Evolutionary conservation across 2,797 vertebrate genomes (phyloP), one percentile per base, ranked within the genome.

Genomic region (Sarcoramphus papa): DNA sequence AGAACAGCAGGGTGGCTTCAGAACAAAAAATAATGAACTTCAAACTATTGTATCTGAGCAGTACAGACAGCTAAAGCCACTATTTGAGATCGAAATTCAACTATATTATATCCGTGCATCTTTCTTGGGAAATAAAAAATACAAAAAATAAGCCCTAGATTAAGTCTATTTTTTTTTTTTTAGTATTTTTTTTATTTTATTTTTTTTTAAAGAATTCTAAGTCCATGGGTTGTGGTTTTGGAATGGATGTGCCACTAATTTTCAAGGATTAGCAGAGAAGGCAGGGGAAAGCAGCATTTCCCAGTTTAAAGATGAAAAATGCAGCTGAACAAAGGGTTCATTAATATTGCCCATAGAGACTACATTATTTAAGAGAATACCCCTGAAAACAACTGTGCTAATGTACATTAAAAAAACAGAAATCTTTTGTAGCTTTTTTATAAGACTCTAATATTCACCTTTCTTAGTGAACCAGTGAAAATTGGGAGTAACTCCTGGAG

Each of bases 11-110:
- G 64, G 62, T 95, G 57, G 50, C 57, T 96, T 95, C 70, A 73
- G 87, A 96, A 92, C 53, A 92, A 95, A 97, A 95, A 92, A 92
- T 95, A 96, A 96, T 92, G 76, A 95, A 95, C 69, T 93, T 88
- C 78, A 88, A 90, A 67, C 90, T n/a, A 43, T 59, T 89, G n/a
- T 31, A 53, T 85, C 69, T 72, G 47, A 96, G 37, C 37, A 63
- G 22, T n/a, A 70, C 13, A 74, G 68, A 50, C 24, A 14, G 41
- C 60, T 78, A 83, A 80, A 90, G 53, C 84, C 88, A 72, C 62
- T 65, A 24, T 14, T 78, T 59, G n/a, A 78, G 41, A 50, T 2
- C 51, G 56, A 92, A 89, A 85, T 75, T 53, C 54, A 25, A 3
- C 24, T 74, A 4, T 17, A 14, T 75, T 70, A 10, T 40, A 8